Percentiles rank a stretch among this genome's conserved stretches.
Conservation (phyloP, 2,797 vertebrate species). For the Cuculus canorus region DNA sequence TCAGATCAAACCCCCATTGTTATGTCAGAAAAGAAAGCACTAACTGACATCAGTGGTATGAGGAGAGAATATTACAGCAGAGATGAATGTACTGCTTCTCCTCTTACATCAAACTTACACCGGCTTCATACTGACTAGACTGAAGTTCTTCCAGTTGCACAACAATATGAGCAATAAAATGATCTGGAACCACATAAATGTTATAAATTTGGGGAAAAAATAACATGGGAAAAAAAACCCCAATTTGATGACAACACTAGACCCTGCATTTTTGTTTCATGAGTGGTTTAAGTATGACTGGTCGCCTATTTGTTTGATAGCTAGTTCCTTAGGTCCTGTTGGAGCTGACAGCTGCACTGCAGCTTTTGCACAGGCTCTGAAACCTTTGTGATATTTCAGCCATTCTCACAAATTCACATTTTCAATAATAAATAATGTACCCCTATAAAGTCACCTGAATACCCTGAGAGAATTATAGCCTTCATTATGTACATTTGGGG, state of each 20-base stretch:
- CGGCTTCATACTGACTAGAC: not conserved
- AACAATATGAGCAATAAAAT: not conserved
- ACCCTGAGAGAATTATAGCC: slow-evolving; percentile 37
- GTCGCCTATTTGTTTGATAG: not conserved
- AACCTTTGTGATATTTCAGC: slow-evolving; percentile 37
- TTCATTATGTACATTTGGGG: slow-evolving; percentile 54
- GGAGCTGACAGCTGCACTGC: not conserved
- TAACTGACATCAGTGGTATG: not conserved
- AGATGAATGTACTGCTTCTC: not conserved
- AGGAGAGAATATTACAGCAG: not conserved
- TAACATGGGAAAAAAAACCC: not conserved
- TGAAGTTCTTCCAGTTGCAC: not conserved
- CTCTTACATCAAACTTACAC: not conserved
- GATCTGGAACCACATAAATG: not conserved
- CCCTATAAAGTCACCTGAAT: slow-evolving; percentile 57
- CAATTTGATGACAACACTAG: not conserved
- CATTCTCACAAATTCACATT: slow-evolving; percentile 49
- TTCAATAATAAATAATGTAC: slow-evolving; percentile 55
- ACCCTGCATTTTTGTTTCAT: not conserved
- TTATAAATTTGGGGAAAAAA: not conserved
- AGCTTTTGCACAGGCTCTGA: slow-evolving; percentile 1
- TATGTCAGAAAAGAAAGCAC: slow-evolving; percentile 35
- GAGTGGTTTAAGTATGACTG: not conserved
- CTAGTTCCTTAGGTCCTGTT: not conserved
- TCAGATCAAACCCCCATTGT: slow-evolving; percentile 30